Percentiles rank a stretch among this genome's conserved stretches.
Evolutionary conservation across 1,140 invertebrate genomes (phyloP).

Genomic region (Oryzaephilus surinamensis): DNA sequence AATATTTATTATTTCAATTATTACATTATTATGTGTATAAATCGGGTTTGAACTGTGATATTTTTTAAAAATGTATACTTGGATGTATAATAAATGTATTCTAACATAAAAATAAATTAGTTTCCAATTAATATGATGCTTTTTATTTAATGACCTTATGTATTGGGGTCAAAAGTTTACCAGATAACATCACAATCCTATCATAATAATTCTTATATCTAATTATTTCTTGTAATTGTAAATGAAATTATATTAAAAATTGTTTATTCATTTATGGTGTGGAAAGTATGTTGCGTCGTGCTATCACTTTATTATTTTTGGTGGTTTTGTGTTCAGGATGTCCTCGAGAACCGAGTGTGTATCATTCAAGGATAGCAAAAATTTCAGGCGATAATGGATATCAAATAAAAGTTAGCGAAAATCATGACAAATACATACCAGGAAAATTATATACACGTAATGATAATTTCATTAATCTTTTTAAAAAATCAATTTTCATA

Average conservation of each 20-base stretch:
- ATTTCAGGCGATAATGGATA: constrained; percentile 71
- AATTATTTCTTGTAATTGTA: no score
- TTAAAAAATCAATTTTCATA: constrained; percentile 9
- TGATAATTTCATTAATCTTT: constrained; percentile 13
- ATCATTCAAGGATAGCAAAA: constrained; percentile 35
- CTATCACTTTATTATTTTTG: neutral
- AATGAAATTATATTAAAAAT: no score
- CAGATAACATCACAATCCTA: no score
- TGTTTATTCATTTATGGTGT: no score
- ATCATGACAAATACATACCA: constrained; percentile 64
- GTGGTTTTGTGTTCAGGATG: constrained; percentile 7
- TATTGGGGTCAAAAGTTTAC: no score
- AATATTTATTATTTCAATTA: constrained; percentile 4
- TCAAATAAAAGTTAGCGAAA: constrained; percentile 62
- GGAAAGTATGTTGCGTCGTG: no score
- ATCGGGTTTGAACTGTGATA: constrained; percentile 17
- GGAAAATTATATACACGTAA: constrained; percentile 68
- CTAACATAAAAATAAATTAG: no score
- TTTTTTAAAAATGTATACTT: no score
- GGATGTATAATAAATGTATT: no score
- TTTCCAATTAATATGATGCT: no score
- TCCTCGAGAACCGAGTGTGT: constrained; percentile 27
- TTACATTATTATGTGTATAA: constrained; percentile 8
- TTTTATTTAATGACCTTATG: no score
- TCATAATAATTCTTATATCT: no score